A percentile compares a stretch with the other conserved stretches of the same genome.
Evolutionary conservation across 2,113 vertebrate species (phyloP).

Genomic region (Ptilorrhoa leucosticta): DNA sequence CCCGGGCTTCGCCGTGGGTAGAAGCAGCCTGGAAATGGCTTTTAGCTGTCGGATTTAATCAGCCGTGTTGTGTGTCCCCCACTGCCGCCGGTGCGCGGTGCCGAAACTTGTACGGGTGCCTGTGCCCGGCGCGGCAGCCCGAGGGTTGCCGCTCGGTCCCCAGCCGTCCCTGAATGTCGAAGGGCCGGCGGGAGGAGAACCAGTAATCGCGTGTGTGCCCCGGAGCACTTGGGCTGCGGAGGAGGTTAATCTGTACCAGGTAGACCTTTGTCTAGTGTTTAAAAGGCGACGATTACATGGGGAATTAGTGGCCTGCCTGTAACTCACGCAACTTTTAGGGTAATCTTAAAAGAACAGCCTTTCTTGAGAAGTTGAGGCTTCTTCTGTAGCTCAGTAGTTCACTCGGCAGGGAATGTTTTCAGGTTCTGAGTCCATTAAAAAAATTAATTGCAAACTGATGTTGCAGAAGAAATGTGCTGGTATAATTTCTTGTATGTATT

Average conservation of each 20-base stretch:
- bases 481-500: background rate
- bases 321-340: background rate
- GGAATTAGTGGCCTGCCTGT: background rate
- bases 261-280: background rate
- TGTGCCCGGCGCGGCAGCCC: background rate
- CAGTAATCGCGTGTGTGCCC: background rate
- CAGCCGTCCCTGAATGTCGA: background rate
- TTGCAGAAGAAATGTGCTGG: background rate
- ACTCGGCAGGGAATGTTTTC: background rate
- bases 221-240: background rate
- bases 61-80: background rate
- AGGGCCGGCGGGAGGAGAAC: background rate
- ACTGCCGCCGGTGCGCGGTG: background rate
- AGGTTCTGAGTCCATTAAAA: background rate
- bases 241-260: conserved; percentile 49
- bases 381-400: background rate
- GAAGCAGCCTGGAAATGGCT: background rate
- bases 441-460: background rate
- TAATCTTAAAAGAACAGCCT: background rate
- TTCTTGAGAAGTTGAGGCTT: background rate
- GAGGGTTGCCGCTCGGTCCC: background rate
- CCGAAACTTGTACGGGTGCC: background rate
- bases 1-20: background rate
- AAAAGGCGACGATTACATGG: background rate
- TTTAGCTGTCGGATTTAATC: background rate